Evolutionary conservation across 2,797 vertebrate species (phyloP), one percentile per base, ranked within the genome.

Genomic region (Alectoris magna): DNA sequence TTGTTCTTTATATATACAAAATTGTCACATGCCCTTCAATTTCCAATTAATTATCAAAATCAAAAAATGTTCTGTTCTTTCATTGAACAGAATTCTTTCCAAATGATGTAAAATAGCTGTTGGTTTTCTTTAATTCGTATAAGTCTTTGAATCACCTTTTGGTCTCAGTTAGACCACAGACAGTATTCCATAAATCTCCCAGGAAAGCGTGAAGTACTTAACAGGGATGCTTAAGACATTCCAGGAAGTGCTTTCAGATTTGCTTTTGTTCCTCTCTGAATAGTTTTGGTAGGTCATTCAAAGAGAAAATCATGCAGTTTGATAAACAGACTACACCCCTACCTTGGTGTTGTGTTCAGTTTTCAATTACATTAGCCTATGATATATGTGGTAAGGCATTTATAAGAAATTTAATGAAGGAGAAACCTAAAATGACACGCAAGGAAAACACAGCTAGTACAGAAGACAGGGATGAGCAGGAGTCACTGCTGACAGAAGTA

Each of bases 91-190:
- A 34, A 62, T 90, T 89, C 26, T 58, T 43, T 78, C 58, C 31
- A 88, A 86, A 94, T 68, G 15, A 83, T 48, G 46, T 80, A 83
- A 87, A 84, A 91, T 39, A 4, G 7, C 41, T 73, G 27, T 72
- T 76, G 34, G 14, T 67, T 70, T 85, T 51, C 17, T 85, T 76
- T 85, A 78, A 27, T 82, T 91, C 63, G 43, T 21, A 80, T 46
- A 83, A 82, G 82, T 76, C 36, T 77, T 44, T 86, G 79, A 94
- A 91, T 89, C 67, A 80, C 31, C 46, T 89, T 90, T 86, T 90
- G 48, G 56, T 90, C 82, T 89, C 78, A 86, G 70, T 53, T 48
- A 94, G 38, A 88, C 85, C 51, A 41, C 70, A 91, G 22, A 43
- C 51, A 62, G 48, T 92, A 78, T 46, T 81, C 66, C 51, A 89